These are phyloP conservation scores for Hydropotes inermis DNA, from an alignment of 2,113 vertebrate genomes.

Conservation along the genomic window DNA sequence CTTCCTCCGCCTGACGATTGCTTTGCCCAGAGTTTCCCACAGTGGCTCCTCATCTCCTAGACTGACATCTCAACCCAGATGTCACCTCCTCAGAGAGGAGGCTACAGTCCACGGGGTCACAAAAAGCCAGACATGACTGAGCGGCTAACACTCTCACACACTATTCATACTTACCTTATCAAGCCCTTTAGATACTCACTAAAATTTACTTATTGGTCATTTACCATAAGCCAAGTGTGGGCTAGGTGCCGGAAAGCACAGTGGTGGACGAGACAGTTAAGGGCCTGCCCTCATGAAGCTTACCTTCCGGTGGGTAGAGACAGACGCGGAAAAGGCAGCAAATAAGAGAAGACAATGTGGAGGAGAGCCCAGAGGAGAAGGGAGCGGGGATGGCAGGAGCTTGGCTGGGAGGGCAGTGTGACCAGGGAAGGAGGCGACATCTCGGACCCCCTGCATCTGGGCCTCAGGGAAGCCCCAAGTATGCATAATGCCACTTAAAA, in stretches of 20 bases:
- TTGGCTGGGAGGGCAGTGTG: accelerated
- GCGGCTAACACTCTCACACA: not conserved
- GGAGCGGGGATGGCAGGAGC: not conserved
- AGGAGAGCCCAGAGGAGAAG: not conserved
- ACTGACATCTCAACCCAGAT: not conserved
- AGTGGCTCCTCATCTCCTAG: not conserved
- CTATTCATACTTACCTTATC: not conserved
- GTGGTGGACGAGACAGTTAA: not conserved
- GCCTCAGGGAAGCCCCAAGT: not conserved
- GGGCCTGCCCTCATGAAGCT: not conserved
- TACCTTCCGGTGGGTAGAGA: not conserved
- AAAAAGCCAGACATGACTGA: not conserved
- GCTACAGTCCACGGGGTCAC: not conserved
- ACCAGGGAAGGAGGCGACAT: not conserved
- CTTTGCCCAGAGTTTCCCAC: not conserved
- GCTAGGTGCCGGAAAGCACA: not conserved
- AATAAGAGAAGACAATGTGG: not conserved
- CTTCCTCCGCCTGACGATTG: not conserved
- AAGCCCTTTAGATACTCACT: not conserved
- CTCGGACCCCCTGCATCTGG: not conserved
- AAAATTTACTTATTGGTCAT: not conserved
- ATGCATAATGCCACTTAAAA: not conserved
- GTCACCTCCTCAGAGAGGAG: not conserved
- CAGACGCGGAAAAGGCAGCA: not conserved
- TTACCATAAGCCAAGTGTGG: not conserved